Conservation (phyloP, 2,797 vertebrate species). For the Sebastes matsubarae region DNA sequence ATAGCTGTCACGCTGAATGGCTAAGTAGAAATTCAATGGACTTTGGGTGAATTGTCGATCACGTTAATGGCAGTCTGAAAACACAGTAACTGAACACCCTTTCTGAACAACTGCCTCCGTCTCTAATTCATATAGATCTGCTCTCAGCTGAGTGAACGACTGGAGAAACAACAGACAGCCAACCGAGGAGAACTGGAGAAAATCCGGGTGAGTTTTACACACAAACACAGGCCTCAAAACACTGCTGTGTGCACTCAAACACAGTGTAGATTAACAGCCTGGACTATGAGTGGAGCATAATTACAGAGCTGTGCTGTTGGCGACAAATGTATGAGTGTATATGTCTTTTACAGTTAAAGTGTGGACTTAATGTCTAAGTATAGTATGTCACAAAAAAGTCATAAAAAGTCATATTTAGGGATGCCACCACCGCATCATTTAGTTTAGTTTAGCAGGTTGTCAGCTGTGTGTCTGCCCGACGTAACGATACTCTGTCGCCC, state of each 20-base stretch:
- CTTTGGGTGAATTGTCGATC: background rate
- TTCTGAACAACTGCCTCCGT: background rate
- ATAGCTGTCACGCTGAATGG: background rate
- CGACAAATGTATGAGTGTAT: background rate
- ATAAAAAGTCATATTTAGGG: too few species aligned
- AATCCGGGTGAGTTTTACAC: slow-evolving; percentile 88
- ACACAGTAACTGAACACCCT: background rate
- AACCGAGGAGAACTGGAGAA: slow-evolving; percentile 96
- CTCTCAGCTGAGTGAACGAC: slow-evolving; percentile 96
- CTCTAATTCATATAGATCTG: slow-evolving; percentile 88
- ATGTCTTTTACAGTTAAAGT: background rate
- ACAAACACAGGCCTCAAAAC: background rate
- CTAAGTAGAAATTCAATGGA: background rate
- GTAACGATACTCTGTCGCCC: too few species aligned
- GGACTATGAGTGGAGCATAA: background rate
- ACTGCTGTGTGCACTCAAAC: background rate
- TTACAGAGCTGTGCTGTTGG: background rate
- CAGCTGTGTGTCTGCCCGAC: too few species aligned
- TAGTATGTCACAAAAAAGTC: too few species aligned
- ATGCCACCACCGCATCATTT: too few species aligned
- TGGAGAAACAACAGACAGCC: slow-evolving; percentile 96
- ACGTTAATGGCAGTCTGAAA: background rate
- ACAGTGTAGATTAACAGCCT: background rate
- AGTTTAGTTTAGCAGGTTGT: too few species aligned
- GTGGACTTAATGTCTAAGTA: background rate